phyloP scores from a whole-genome alignment of 1,140 invertebrate species.

The Alviniconcha marisindica region DNA sequence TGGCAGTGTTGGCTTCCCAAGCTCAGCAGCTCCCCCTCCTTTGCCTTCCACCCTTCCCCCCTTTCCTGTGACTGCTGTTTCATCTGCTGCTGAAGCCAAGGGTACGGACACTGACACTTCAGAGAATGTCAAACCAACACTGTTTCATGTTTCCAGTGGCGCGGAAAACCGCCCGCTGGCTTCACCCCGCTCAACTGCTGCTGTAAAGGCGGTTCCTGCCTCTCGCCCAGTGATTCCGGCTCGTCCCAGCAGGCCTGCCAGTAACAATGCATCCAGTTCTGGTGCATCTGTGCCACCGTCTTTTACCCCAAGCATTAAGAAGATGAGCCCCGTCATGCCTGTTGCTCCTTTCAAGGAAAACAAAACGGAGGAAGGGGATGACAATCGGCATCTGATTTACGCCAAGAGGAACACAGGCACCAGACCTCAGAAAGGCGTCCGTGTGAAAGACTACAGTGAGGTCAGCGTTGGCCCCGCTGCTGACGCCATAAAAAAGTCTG shows the following conservation, averaged over 20 bases:
- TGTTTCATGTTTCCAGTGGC: not conserved
- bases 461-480: not conserved
- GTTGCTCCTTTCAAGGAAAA: conserved; percentile 45
- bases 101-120: not conserved
- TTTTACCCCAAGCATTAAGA: conserved; percentile 41
- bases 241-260: conserved; percentile 11
- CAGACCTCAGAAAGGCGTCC: not conserved
- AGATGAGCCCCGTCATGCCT: conserved; percentile 44
- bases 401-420: conserved; percentile 29
- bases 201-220: conserved; percentile 37
- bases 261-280: not conserved
- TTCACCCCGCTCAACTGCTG: conserved; percentile 40
- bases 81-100: conserved; percentile 16
- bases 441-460: conserved; percentile 38
- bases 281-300: conserved; percentile 24
- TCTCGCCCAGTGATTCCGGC: conserved; percentile 13
- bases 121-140: not conserved
- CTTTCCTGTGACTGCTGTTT: not conserved
- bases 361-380: conserved; percentile 32
- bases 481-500: not conserved
- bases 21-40: not conserved
- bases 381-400: conserved; percentile 26
- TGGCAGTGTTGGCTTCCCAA: not conserved
- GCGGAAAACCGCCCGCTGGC: not conserved
- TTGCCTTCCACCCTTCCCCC: not conserved